Conservation (phyloP, 1,140 invertebrate species). For the Cherax quadricarinatus region DNA sequence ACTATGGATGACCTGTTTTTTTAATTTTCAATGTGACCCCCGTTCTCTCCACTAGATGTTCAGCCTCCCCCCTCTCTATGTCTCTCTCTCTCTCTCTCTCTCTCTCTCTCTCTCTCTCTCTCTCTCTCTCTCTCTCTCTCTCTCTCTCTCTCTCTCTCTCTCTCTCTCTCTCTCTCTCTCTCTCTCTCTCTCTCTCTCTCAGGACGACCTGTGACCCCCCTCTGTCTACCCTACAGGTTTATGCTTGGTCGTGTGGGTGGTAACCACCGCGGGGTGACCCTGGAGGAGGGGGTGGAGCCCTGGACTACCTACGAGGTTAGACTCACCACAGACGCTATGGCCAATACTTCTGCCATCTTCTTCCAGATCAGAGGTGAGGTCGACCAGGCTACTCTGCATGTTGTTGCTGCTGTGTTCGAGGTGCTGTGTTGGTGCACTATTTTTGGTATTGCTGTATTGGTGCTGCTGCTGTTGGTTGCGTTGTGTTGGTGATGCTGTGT, state of each 20-base stretch:
- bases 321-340: constrained; percentile 47
- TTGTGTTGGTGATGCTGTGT: too few species aligned
- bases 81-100: neutral
- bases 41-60: neutral
- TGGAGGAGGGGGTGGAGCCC: constrained; percentile 55
- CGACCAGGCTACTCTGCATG: too few species aligned
- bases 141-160: constrained; percentile 2
- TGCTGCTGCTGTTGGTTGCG: too few species aligned
- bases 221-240: constrained; percentile 2
- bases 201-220: too few species aligned
- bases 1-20: too few species aligned
- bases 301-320: constrained; percentile 52
- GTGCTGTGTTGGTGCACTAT: too few species aligned
- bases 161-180: neutral
- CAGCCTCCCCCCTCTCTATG: neutral
- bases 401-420: too few species aligned
- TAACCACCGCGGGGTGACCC: constrained; percentile 41
- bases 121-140: neutral
- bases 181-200: constrained; percentile 2
- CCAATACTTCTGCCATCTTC: constrained; percentile 62
- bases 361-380: constrained; percentile 56
- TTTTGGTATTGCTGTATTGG: too few species aligned
- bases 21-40: too few species aligned
- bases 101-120: constrained; percentile 2
- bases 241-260: constrained; percentile 54